Percentiles rank a stretch among this genome's conserved stretches.
Conservation (phyloP, 2,888 invertebrate species). For the Diaprepes abbreviatus region DNA sequence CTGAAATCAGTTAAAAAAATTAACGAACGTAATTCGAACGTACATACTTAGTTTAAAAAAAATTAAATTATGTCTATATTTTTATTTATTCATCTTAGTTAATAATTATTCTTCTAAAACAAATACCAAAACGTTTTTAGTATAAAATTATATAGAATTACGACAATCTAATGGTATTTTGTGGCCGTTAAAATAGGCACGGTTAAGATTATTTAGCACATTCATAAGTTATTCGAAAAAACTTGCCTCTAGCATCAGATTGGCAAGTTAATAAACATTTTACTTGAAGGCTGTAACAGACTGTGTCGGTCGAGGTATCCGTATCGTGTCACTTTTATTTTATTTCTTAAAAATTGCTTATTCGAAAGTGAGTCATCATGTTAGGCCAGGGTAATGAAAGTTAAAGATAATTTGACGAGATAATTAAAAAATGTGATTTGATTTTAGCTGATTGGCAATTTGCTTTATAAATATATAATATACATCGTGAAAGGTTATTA, state of each 20-base stretch:
- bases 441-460: too few relatives aligned
- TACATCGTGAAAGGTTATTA: too few relatives aligned
- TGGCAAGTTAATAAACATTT: slow-evolving; percentile 30
- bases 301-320: slow-evolving; percentile 7
- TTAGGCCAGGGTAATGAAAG: background rate
- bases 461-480: too few relatives aligned
- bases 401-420: background rate
- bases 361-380: slow-evolving; percentile 12
- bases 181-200: slow-evolving; percentile 39
- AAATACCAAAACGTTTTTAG: background rate
- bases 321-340: slow-evolving; percentile 14
- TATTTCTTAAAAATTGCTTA: background rate
- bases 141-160: slow-evolving; percentile 20
- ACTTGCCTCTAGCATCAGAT: slow-evolving; percentile 23
- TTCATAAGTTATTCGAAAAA: slow-evolving; percentile 32
- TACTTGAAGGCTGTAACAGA: slow-evolving; percentile 29
- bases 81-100: too few relatives aligned
- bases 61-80: too few relatives aligned
- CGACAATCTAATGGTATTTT: slow-evolving; percentile 36
- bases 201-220: slow-evolving; percentile 34
- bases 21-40: too few relatives aligned
- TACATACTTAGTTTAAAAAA: too few relatives aligned
- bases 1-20: too few relatives aligned
- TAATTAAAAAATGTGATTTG: background rate
- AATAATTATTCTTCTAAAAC: too few relatives aligned